These are phyloP conservation scores for Craniophora ligustri DNA, from an alignment of 2,888 invertebrate species.

Conservation along the genomic window DNA sequence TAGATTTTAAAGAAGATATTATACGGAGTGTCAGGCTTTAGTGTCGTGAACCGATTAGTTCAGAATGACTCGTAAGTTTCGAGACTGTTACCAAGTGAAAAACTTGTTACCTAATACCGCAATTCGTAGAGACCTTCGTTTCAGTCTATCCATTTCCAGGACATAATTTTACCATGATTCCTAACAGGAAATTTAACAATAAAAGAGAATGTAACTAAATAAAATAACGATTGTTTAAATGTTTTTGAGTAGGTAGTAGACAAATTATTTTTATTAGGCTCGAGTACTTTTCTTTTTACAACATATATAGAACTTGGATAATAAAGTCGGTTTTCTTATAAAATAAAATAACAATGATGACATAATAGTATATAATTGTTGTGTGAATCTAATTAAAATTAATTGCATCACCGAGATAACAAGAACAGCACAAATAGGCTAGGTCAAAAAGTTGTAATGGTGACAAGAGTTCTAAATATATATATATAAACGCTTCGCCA, in stretches of 20 bases:
- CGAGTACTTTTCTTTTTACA: no score
- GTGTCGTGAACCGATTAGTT: conserved; percentile 30
- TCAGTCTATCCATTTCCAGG: conserved; percentile 21
- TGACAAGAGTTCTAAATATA: conserved; percentile 63
- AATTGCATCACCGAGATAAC: conserved; percentile 47
- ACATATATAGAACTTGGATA: no score
- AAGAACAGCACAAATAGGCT: conserved; percentile 54
- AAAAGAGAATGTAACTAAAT: no score
- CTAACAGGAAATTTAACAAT: no score
- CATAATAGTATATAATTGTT: background rate
- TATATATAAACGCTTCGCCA: no score
- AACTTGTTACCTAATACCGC: conserved; percentile 49
- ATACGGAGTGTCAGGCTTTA: conserved; percentile 32
- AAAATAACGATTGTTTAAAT: no score
- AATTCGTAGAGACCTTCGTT: conserved; percentile 33
- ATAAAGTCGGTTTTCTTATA: no score
- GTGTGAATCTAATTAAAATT: conserved; percentile 19
- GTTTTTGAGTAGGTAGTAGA: no score
- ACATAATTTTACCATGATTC: no score
- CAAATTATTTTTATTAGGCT: no score
- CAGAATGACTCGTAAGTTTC: conserved; percentile 31
- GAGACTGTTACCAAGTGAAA: conserved; percentile 45
- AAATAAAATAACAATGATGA: no score
- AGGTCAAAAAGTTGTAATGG: conserved; percentile 71
- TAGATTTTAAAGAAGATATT: conserved; percentile 30